Evolutionary conservation across 1,140 invertebrate genomes (phyloP).

Genomic region (Lepidostoma basale): DNA sequence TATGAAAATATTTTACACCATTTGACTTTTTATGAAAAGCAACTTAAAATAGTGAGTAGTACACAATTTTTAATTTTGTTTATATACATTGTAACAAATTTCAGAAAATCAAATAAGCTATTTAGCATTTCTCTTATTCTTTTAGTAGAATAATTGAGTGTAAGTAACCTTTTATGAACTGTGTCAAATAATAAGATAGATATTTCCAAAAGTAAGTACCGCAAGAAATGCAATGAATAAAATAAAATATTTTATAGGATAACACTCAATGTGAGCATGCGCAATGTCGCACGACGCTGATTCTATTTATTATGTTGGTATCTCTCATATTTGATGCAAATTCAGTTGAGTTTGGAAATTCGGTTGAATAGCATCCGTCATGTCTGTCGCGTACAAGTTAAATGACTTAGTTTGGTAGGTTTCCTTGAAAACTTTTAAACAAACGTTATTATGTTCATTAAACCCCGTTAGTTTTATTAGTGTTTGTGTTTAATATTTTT

Average conservation of each 20-base stretch:
- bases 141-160: too few relatives aligned
- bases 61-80: too few relatives aligned
- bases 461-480: neutral
- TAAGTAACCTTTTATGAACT: too few relatives aligned
- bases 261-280: conserved; percentile 13
- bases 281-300: conserved; percentile 15
- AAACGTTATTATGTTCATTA: conserved; percentile 8
- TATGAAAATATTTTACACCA: too few relatives aligned
- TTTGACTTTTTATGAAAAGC: too few relatives aligned
- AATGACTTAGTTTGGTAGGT: conserved; percentile 79
- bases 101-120: too few relatives aligned
- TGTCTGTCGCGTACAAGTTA: conserved; percentile 70
- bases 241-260: neutral
- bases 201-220: too few relatives aligned
- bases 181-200: too few relatives aligned
- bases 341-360: conserved; percentile 41
- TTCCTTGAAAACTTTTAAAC: conserved; percentile 39
- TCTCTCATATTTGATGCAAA: conserved; percentile 13
- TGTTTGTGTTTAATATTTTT: conserved; percentile 42
- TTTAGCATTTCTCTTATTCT: too few relatives aligned
- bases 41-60: too few relatives aligned
- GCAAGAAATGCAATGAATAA: too few relatives aligned
- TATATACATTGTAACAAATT: too few relatives aligned
- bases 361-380: conserved; percentile 47
- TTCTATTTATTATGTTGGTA: conserved; percentile 19